Base-by-base conservation (phyloP, 2,797 vertebrate species). In the Chlorospingus semifuscus region DNA sequence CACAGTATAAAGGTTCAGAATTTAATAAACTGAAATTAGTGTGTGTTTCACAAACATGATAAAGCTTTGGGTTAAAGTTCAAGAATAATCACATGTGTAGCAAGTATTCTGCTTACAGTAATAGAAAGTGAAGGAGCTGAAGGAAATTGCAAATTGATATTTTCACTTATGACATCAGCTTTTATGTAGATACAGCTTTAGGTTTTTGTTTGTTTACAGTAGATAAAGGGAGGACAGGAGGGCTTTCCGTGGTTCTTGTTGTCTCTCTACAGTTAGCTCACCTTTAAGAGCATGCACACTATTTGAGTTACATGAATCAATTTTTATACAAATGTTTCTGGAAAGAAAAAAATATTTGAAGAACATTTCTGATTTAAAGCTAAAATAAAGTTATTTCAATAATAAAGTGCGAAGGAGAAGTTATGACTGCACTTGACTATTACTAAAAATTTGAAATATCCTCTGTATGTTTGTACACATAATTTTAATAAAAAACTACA, bases 81-180 rank as follows among this genome's bases (percentile, higher is more conserved):
- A 87, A 61, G 57, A 87, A 77, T 47, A 69, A 80, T 68, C 37
- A 34, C 7, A 17, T 12, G 7, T 46, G 57, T 34, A 91, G 57
- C 32, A 92, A 80, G 22, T 34, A 41, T 42, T 92, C 68, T 60
- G 32, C 76, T 87, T 68, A 11, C 22, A 59, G 11, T 80, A 91
- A 93, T 61, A 64, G 83, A 87, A 92, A 87, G 46, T 61, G 74
- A 77, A 83, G 32, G 49, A 83, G 64, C 11, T 68, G 57, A 80
- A 92, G 84, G 93, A 92, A 92, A 92, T 92, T 89, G 78, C 36
- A 83, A 60, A 70, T 75, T 76, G 64, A 41, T 90, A 80, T 71
- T 70, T 90, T 68, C 6, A 8, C 26, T 80, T 71, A 37, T 23
- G 61, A 92, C 75, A 75, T 92, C 53, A 91, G 61, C 56, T 77